phyloP scores from a whole-genome alignment of 2,113 vertebrate genomes.

The Cynocephalus volans region DNA sequence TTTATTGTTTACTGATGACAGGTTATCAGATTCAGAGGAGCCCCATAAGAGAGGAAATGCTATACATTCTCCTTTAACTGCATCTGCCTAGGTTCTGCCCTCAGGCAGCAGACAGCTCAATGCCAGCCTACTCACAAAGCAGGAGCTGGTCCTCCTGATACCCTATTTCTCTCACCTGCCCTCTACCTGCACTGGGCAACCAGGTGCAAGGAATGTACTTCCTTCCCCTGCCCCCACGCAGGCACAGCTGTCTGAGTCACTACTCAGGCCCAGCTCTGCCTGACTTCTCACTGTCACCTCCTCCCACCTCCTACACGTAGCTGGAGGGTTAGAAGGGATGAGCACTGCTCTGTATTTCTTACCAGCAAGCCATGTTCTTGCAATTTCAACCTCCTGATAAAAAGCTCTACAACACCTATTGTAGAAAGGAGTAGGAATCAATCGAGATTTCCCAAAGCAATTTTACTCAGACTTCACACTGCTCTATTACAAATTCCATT shows the following conservation, averaged over 20 bases:
- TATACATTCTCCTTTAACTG: background rate
- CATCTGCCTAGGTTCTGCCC: background rate
- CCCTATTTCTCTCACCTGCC: background rate
- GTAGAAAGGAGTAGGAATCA: conserved; percentile 60
- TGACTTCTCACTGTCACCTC: background rate
- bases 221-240: background rate
- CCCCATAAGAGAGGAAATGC: background rate
- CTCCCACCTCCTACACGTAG: background rate
- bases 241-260: background rate
- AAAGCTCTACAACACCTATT: conserved; percentile 57
- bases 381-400: conserved; percentile 43
- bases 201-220: background rate
- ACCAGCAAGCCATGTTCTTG: background rate
- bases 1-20: background rate
- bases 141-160: background rate
- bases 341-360: background rate
- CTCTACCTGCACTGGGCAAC: background rate
- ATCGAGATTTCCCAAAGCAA: conserved; percentile 26
- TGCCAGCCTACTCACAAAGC: background rate
- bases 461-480: conserved; percentile 20
- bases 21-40: background rate
- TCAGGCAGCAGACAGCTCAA: background rate
- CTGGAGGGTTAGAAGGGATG: background rate
- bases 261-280: background rate
- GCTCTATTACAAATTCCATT: conserved; percentile 59